Evolutionary conservation across 2,888 invertebrate species (phyloP).

Genomic region (Dendrolimus houi): DNA sequence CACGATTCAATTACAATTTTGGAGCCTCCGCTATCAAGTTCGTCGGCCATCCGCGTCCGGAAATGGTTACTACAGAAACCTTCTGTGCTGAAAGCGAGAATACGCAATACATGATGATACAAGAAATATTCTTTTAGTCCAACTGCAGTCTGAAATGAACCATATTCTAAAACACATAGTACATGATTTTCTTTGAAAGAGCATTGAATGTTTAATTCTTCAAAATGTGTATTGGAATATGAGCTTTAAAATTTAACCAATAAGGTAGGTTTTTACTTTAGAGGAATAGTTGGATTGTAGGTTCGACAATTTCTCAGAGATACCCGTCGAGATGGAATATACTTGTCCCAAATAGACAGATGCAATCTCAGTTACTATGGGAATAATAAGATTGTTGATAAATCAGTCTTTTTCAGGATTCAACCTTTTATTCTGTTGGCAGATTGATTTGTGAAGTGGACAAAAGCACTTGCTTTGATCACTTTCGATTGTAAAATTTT

Average conservation of each 20-base stretch:
- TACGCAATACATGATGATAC: slow-evolving; percentile 18
- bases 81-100: slow-evolving; percentile 23
- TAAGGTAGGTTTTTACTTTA: slow-evolving; percentile 4
- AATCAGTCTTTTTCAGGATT: not conserved
- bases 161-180: not conserved
- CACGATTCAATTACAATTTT: not conserved
- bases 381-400: not conserved
- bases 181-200: not conserved
- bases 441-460: no score
- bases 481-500: no score
- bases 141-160: not conserved
- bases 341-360: slow-evolving; percentile 18
- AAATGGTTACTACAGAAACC: slow-evolving; percentile 31
- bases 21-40: not conserved
- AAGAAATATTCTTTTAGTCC: not conserved
- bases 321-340: slow-evolving; percentile 18
- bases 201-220: not conserved
- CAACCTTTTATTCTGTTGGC: not conserved
- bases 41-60: slow-evolving; percentile 18
- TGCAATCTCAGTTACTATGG: slow-evolving; percentile 12
- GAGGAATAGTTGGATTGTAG: not conserved
- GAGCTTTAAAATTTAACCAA: fast-evolving
- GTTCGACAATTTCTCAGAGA: slow-evolving; percentile 15
- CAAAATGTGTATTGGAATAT: slow-evolving; percentile 3
- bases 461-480: no score